Conservation (phyloP, 2,797 vertebrate species). For the Argyrosomus regius region DNA sequence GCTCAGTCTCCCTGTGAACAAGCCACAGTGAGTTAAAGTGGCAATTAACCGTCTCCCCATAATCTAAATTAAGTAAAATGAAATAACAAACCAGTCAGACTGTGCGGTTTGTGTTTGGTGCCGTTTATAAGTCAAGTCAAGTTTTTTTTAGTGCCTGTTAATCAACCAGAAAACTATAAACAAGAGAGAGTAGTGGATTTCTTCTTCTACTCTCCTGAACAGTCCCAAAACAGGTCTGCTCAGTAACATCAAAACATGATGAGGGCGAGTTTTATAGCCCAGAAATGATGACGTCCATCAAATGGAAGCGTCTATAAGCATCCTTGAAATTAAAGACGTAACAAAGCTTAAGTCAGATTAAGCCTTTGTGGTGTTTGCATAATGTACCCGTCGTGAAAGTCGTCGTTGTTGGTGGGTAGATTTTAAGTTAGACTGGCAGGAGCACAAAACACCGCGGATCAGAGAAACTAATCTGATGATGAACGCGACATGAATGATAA, state of each 20-base stretch:
- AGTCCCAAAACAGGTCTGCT: not conserved
- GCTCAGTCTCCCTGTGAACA: not conserved
- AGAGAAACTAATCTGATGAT: not conserved
- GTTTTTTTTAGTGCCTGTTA: too few species aligned
- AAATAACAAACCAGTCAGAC: constrained; percentile 17
- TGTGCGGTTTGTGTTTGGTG: not conserved
- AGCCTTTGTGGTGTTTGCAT: constrained; percentile 48
- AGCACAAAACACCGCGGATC: not conserved
- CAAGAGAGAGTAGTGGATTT: not conserved
- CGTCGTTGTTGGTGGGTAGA: not conserved
- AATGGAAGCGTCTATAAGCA: not conserved
- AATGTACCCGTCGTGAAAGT: constrained; percentile 22
- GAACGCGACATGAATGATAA: constrained; percentile 12
- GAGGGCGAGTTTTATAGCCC: not conserved
- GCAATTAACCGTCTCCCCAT: constrained; percentile 36
- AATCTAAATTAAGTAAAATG: constrained; percentile 23
- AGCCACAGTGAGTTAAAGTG: not conserved
- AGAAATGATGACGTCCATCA: not conserved
- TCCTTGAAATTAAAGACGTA: not conserved
- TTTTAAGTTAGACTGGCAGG: not conserved
- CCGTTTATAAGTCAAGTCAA: too few species aligned
- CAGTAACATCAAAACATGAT: constrained; percentile 14
- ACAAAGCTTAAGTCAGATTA: constrained; percentile 7
- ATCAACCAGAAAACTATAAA: constrained; percentile 4
- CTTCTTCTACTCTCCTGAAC: not conserved